Evolutionary conservation across 1,140 invertebrate genomes (phyloP), one percentile per base, ranked within the genome.

Genomic region (Drosophila mayri): DNA sequence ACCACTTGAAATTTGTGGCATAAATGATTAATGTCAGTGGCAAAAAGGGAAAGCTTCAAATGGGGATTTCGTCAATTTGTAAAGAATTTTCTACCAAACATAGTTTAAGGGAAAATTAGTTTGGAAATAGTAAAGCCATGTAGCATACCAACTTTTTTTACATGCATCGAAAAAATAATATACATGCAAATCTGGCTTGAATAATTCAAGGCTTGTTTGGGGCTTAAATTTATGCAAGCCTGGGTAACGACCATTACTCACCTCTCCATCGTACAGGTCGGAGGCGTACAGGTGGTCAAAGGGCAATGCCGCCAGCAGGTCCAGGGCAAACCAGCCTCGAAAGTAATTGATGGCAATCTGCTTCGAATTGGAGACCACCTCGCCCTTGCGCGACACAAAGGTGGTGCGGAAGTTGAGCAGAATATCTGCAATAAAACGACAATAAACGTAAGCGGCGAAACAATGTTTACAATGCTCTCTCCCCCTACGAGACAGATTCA

Each of bases 351-450:
- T 93, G 25, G 97, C 97, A 92, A 98, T 98, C 80, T 95, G 94
- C 93, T 96, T 96, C 46, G 96, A 97, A 92, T 98, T 96, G 44
- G 98, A 98, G 37, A 99, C 98, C 10, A 99, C 98, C 94, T 99
- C 99, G 63, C 99, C 99, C 93, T 99, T 99, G 90, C 97, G 97
- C 93, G 98, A 99, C 50, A 99, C 98, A 93, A 98, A 99, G 22
- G 99, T 99, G 60, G 99, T 99, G 60, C 99, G 96, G 94, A 99
- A 99, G 94, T 99, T 99, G 70, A 99, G 95, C 76, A 99, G 94
- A 93, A 99, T 99, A 95, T 99, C 99, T 97, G 96, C 90, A 93
- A 95, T 93, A 93, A 95, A 94, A 93, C 67, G 79, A 47, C 78
- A 84, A 83, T 70, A 67, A 88, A 79, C 50, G 35, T 32, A 41